Evolutionary conservation across 2,888 invertebrate genomes (phyloP).

Genomic region (Sclerodermus sp.): DNA sequence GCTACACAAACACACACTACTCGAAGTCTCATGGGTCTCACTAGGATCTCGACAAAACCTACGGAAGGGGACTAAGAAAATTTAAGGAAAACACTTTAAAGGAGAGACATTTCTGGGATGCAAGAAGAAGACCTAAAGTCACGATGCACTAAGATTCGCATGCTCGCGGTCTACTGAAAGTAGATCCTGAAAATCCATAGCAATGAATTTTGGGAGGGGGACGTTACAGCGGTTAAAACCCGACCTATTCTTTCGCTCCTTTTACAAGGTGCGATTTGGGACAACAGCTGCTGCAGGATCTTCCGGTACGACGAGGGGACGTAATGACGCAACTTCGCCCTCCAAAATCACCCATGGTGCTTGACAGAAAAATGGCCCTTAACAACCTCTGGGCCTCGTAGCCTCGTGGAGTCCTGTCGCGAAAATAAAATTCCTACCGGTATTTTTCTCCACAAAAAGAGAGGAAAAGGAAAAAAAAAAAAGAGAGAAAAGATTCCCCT

Average conservation of each 20-base stretch:
- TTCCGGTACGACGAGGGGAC: conserved; percentile 29
- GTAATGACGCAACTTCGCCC: conserved; percentile 12
- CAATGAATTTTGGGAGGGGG: conserved; percentile 9
- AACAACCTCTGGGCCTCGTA: no score
- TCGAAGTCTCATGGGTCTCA: no score
- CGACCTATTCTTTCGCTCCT: conserved; percentile 23
- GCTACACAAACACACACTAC: neutral
- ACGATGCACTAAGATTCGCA: conserved; percentile 15
- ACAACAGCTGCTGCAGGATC: conserved; percentile 36
- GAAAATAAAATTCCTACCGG: no score
- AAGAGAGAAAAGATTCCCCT: no score
- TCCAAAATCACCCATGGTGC: no score
- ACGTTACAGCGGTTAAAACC: conserved; percentile 18
- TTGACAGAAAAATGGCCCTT: no score
- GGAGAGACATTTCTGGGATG: no score
- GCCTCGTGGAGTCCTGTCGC: no score
- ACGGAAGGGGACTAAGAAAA: neutral
- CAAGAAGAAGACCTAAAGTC: conserved; percentile 5
- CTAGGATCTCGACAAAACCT: neutral
- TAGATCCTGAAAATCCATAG: conserved; percentile 12
- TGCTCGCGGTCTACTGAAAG: conserved; percentile 19
- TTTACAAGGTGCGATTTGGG: conserved; percentile 34
- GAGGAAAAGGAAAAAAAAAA: no score
- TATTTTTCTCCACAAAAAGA: no score
- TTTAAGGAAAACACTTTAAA: neutral